Conservation (phyloP, 2,797 vertebrate species). For the Rhincodon typus region DNA sequence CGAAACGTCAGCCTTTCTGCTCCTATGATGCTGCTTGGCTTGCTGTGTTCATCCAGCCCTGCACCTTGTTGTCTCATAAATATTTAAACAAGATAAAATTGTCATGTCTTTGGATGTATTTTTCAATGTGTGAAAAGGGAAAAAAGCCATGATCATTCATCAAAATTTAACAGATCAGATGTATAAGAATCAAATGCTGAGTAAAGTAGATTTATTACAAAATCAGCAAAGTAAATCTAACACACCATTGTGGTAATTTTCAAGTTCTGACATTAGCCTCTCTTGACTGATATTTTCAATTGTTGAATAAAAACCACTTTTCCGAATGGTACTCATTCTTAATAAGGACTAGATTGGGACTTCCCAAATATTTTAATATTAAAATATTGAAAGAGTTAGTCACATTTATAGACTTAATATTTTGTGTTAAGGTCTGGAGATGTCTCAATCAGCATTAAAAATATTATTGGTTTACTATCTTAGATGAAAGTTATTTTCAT, state of each 20-base stretch:
- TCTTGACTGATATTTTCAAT: not conserved
- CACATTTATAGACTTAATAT: not conserved
- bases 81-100: not conserved
- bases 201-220: not conserved
- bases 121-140: not conserved
- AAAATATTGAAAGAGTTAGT: not conserved
- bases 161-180: not conserved
- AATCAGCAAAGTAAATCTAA: not conserved
- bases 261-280: not conserved
- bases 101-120: not conserved
- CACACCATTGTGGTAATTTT: not conserved
- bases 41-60: too few species aligned
- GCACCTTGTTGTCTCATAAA: too few species aligned
- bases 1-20: too few species aligned
- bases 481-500: not conserved
- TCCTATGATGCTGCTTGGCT: too few species aligned
- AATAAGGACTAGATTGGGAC: not conserved
- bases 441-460: not conserved
- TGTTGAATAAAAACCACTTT: not conserved
- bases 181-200: not conserved
- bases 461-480: not conserved
- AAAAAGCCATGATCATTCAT: not conserved
- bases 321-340: not conserved
- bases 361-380: not conserved
- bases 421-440: not conserved